Evolutionary conservation across 2,797 vertebrate genomes (phyloP), one percentile per base, ranked within the genome.

Genomic region (Brachyalestes nurse): DNA sequence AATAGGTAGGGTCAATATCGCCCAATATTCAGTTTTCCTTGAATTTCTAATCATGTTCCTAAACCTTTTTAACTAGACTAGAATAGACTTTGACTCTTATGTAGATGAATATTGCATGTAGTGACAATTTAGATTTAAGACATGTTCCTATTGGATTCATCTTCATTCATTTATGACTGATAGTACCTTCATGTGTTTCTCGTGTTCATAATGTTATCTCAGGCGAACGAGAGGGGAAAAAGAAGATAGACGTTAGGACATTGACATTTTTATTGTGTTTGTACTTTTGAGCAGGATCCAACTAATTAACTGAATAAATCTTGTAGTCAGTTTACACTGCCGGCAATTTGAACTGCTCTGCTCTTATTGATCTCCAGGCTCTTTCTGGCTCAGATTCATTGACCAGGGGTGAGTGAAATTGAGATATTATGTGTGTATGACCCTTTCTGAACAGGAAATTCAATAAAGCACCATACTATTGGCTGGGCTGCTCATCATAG

Each of bases 251-350:
- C 77, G 61, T 61, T 72, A 66, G 47, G 58, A 38, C 53, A 82
- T 90, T 88, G 88, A 82, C 80, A 87, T 89, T 90, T 91, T 91
- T 88, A 86, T 89, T 85, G 57, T 80, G 66, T 72, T 82, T 74
- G 42, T 83, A 81, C 72, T 74, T 78, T 85, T 78, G 80, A 75
- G 65, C 62, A 73, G 78, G 86, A 88, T 89, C 71, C 61, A 80
- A 81, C 75, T 91, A 94, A 94, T 95, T 93, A 92, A 91, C 86
- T 58, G 82, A 90, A 92, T 93, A 92, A 91, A 92, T 93, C 91
- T 92, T 85, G 78, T 75, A 91, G 82, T 91, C 86, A 85, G 83
- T 88, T 90, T 88, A 86, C 83, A 81, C 86, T 76, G 83, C 82
- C 71, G 79, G 86, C 92, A 91, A 89, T 86, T 77, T 84, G 89